A percentile compares a stretch with the other conserved stretches of the same genome.
Conservation (phyloP, 2,888 invertebrate genomes). For the Thymelicus sylvestris region DNA sequence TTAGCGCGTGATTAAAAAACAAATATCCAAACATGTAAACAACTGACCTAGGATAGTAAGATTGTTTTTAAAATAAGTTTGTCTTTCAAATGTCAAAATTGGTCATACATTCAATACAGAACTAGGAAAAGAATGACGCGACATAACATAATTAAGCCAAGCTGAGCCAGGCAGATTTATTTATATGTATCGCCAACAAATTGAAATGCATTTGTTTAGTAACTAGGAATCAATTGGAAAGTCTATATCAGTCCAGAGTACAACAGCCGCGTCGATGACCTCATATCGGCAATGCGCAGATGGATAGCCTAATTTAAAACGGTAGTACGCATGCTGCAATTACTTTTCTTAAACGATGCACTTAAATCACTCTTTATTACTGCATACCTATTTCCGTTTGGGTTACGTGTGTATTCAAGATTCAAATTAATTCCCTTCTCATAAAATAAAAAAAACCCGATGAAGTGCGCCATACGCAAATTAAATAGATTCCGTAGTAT, state of each 20-base stretch:
- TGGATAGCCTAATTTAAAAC: constrained; percentile 44
- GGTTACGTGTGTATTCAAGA: no score
- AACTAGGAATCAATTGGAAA: constrained; percentile 46
- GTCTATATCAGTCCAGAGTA: constrained; percentile 45
- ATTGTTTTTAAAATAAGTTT: no score
- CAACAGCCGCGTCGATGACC: constrained; percentile 44
- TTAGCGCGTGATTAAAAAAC: no score
- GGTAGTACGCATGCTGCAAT: constrained; percentile 22
- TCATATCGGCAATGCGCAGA: constrained; percentile 43
- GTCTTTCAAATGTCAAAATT: no score
- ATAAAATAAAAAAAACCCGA: no score
- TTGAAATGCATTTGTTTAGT: constrained; percentile 10
- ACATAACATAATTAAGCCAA: not conserved
- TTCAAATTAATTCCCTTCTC: no score
- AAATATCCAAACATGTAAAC: no score
- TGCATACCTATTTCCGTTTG: no score
- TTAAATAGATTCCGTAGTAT: no score
- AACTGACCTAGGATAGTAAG: no score
- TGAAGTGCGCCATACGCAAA: no score
- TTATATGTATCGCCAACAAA: not conserved
- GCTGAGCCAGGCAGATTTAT: not conserved
- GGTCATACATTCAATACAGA: not conserved
- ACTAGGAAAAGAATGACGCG: no score
- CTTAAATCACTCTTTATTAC: not conserved
- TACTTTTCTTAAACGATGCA: constrained; percentile 21